Conservation (phyloP, 2,888 invertebrate genomes). For the Neoaliturus tenellus region DNA sequence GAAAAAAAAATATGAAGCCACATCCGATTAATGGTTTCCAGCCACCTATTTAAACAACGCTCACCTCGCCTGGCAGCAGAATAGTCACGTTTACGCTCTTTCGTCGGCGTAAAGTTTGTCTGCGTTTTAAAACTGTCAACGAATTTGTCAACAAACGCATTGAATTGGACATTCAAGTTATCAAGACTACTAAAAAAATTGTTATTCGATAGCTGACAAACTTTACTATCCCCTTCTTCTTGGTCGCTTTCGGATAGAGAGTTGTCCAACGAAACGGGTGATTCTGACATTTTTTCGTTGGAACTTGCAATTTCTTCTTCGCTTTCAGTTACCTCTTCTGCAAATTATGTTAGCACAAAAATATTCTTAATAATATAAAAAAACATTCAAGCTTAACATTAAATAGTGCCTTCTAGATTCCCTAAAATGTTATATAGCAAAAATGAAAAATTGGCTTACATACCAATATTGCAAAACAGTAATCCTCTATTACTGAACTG, state of each 20-base stretch:
- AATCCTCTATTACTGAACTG: too few relatives aligned
- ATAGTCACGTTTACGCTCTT: background rate
- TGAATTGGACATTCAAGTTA: background rate
- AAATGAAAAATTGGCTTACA: background rate
- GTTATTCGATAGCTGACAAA: background rate
- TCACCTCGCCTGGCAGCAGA: slow-evolving; percentile 17
- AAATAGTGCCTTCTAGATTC: background rate
- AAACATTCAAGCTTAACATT: background rate
- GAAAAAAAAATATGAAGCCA: background rate
- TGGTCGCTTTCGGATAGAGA: background rate
- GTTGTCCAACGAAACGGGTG: background rate
- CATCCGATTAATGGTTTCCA: background rate
- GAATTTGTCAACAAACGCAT: background rate
- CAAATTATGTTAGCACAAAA: slow-evolving; percentile 16
- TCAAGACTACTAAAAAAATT: background rate
- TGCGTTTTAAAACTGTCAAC: slow-evolving; percentile 14
- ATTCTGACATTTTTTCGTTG: slow-evolving; percentile 17
- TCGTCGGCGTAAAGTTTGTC: background rate
- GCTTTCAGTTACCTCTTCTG: slow-evolving; percentile 37
- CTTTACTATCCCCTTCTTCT: slow-evolving; percentile 3
- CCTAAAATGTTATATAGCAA: background rate
- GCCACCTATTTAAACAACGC: background rate
- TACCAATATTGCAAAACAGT: background rate
- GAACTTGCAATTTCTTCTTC: slow-evolving; percentile 29
- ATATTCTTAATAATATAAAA: background rate